A percentile compares a stretch with the other conserved stretches of the same genome.
phyloP scores from a whole-genome alignment of 2,113 vertebrate genomes.

The Otocyon megalotis region DNA sequence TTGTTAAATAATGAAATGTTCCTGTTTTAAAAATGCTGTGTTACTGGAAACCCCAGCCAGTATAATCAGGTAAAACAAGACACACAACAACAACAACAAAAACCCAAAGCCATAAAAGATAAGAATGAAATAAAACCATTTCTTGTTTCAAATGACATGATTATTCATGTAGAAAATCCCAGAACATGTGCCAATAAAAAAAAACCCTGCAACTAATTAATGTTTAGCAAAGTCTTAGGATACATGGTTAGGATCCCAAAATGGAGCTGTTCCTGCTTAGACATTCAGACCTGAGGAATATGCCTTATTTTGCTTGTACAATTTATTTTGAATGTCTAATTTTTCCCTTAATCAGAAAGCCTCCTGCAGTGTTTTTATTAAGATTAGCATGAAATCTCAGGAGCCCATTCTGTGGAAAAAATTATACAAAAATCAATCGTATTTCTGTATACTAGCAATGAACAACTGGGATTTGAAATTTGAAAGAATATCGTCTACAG shows the following conservation, averaged over 20 bases:
- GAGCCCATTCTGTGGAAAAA: neutral
- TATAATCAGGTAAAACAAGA: neutral
- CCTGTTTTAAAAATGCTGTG: neutral
- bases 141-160: neutral
- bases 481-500: neutral
- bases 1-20: conserved; percentile 7
- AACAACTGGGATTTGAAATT: neutral
- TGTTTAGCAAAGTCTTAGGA: neutral
- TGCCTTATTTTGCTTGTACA: neutral
- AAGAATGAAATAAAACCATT: neutral
- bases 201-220: neutral
- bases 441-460: neutral
- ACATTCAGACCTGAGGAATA: conserved; percentile 12
- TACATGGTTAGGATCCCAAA: neutral
- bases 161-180: neutral
- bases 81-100: neutral
- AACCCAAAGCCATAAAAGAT: neutral
- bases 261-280: conserved; percentile 16
- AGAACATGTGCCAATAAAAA: neutral
- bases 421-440: neutral
- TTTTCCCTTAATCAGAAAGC: conserved; percentile 14
- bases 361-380: conserved; percentile 14
- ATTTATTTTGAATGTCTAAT: conserved; percentile 22
- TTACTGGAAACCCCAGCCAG: neutral
- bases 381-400: conserved; percentile 33